Base-by-base conservation (phyloP, 2,888 invertebrate species). In the Sphecodes monilicornis region DNA sequence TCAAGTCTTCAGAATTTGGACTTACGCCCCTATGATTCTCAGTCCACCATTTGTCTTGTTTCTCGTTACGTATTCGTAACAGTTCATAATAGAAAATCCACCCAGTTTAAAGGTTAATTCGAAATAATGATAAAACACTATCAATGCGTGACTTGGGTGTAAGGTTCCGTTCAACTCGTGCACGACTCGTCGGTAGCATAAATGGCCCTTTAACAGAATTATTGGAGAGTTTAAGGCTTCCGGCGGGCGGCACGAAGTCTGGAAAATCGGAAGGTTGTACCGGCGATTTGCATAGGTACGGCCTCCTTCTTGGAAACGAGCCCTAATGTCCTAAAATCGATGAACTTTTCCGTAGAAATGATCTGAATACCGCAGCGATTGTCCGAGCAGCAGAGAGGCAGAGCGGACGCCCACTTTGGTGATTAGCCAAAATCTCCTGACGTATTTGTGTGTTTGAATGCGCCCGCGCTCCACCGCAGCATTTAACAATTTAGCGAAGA, bases 381-480 rank as follows among this genome's bases (percentile, higher is more conserved):
- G 66, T 66, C 66, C 76, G 66, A 50, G 26, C 22, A 26, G 39
- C 1, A n/a, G 64, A 22, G 22, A 32, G 43, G 22, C 75, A 16
- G 29, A 18, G 13, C 64, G 75, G 66, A 66, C 50, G 76, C 66
- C 76, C 66, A 76, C 46, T 68, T 76, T 76, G 76, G 66, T 76
- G 76, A 76, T 76, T 76, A 76, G 76, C 66, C 76, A 76, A 76
- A 36, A 32, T 11, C 36, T 66, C 3, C 18, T n/a, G 36, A 36
- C 32, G 76, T 46, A 50, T 76, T 60, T 32, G n/a, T 39, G 18
- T 36, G 46, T 76, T 50, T 76, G 50, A 66, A 76, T 10, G 64
- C 3, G 32, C 29, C 22, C 64, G 8, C 8, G 29, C 16, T 26
- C 26, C 60, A 8, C 32, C 57, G 57, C 57, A 26, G 29, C 60